Evolutionary conservation across 64 coral and sea anemone genomes (phyloP).

Genomic region (Porites australiensis): DNA sequence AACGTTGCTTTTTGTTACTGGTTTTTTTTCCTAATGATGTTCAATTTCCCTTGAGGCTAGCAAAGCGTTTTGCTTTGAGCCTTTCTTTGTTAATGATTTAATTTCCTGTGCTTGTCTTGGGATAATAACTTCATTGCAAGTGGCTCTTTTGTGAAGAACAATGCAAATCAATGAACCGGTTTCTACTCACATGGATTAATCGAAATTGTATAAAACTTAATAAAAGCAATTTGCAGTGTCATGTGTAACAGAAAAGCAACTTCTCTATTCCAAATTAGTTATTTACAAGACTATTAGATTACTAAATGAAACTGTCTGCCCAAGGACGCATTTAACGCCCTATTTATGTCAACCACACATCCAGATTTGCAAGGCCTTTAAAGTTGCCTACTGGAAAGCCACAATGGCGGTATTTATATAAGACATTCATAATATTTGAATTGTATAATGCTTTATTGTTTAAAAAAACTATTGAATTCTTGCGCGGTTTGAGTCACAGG

Average conservation of each 20-base stretch:
- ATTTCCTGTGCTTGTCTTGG: constrained; percentile 86
- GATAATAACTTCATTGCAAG: constrained; percentile 79
- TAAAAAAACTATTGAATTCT: constrained; percentile 40
- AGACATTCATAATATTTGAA: constrained; percentile 87
- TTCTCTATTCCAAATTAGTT: background rate
- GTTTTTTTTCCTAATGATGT: background rate
- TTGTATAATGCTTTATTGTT: constrained; percentile 79
- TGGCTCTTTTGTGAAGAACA: constrained; percentile 54
- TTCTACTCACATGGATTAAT: constrained; percentile 59
- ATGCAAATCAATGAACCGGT: constrained; percentile 74
- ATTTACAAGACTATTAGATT: background rate
- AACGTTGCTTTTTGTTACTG: too few species aligned
- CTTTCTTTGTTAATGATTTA: constrained; percentile 84
- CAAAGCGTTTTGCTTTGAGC: constrained; percentile 37
- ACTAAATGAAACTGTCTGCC: background rate
- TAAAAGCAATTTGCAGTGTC: background rate
- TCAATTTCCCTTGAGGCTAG: constrained; percentile 13
- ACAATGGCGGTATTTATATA: constrained; percentile 81
- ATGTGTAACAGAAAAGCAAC: background rate
- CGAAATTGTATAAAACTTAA: background rate
- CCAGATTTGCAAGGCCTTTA: constrained; percentile 45
- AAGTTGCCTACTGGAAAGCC: constrained; percentile 64
- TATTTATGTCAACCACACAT: background rate
- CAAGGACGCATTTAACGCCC: background rate
- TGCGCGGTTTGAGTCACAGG: constrained; percentile 48